Base-by-base conservation (phyloP, 2,113 vertebrate species). In the Noctilio leporinus region DNA sequence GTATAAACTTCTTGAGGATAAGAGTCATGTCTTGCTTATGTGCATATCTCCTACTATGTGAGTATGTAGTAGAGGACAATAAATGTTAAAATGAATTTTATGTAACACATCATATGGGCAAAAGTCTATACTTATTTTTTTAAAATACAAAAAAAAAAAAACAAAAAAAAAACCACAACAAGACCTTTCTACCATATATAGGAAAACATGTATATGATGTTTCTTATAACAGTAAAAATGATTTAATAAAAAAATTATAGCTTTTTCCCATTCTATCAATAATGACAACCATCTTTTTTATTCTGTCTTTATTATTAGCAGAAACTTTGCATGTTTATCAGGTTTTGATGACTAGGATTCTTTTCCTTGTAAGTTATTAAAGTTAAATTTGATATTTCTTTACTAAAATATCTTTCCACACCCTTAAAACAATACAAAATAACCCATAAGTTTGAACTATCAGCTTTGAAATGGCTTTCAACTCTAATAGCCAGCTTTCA, bases 321-420 rank as follows among this genome's bases (percentile, higher is more conserved):
- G 14, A 96, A 14, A 73, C 19, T 86, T 86, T 12, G 28, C 47
- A 84, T 51, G 4, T 72, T 73, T 92, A 83, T 89, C 45, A 90
- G 22, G 20, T 93, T 89, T 87, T 93, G 76, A 94, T 93, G 43
- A 93, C 3, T 8, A 84, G 22, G 82, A 77, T 77, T 93, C 35
- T 73, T 76, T 94, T 90, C 47, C 55, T 20, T 35, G 17, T 89
- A 84, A 89, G 64, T 93, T 35, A 88, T 91, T 95, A 95, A 93
- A 94, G 26, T 83, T 87, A 92, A 91, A 95, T 57, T 75, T 95
- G 19, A 78, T 89, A 90, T 91, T 64, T 33, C 22, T 93, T 89
- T 92, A 40, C 14, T 89, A 95, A 94, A 82, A 3, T 40, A n/a
- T 17, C 19, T 16, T 43, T 20, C 26, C 19, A 76, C 5, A 30